These are phyloP conservation scores for Spilosoma lubricipeda DNA, from an alignment of 2,888 invertebrate genomes.

Conservation along the genomic window DNA sequence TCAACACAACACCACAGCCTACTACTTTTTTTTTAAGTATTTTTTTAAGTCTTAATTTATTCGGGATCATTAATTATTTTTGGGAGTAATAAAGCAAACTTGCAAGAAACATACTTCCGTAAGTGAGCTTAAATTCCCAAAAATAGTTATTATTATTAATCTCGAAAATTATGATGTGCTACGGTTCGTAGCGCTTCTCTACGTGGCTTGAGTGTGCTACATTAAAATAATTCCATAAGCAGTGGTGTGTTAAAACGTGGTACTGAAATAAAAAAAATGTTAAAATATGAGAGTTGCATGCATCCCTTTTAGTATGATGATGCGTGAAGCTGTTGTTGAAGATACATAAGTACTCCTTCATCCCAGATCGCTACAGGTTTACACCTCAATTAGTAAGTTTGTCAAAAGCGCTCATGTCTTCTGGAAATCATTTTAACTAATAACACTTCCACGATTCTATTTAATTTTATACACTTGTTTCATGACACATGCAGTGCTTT, in stretches of 20 bases:
- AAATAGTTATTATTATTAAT: background rate
- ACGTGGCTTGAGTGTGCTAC: background rate
- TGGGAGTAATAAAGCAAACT: background rate
- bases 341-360: background rate
- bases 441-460: conserved; percentile 17
- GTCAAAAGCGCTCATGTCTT: background rate
- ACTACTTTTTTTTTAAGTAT: background rate
- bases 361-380: background rate
- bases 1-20: background rate
- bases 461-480: background rate
- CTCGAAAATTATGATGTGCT: background rate
- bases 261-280: conserved; percentile 7
- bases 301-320: conserved; percentile 16
- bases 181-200: background rate
- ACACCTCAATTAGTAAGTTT: background rate
- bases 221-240: background rate
- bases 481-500: conserved; percentile 23
- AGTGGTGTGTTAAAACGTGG: conserved; percentile 1
- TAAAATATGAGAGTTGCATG: conserved; percentile 13
- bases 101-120: background rate
- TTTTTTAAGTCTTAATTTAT: background rate
- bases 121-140: background rate
- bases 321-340: conserved; percentile 3
- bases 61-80: background rate
- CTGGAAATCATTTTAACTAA: conserved; percentile 4